phyloP scores from a whole-genome alignment of 2,113 vertebrate genomes.

The Tupaia chinensis region DNA sequence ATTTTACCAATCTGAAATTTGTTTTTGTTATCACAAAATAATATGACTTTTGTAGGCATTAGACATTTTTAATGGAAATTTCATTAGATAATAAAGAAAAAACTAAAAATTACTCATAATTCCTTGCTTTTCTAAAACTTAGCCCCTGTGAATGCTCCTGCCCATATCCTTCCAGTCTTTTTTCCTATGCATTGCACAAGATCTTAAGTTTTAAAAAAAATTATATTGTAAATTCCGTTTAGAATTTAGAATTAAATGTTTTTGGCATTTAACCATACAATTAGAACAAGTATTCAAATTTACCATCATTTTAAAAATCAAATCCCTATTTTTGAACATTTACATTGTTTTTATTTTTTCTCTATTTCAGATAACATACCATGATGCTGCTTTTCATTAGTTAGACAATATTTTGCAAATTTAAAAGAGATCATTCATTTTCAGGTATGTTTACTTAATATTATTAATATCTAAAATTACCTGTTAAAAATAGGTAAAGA shows the following conservation, averaged over 20 bases:
- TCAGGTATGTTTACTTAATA: background rate
- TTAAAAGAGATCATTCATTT: conserved; percentile 2
- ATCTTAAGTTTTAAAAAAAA: background rate
- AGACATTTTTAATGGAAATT: background rate
- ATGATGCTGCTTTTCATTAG: background rate
- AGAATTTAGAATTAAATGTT: background rate
- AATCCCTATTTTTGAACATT: background rate
- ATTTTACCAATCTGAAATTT: background rate
- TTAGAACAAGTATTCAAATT: conserved; percentile 12
- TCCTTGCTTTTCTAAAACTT: background rate
- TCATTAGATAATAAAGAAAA: background rate
- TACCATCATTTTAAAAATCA: background rate
- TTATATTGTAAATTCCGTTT: background rate
- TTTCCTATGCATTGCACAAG: background rate
- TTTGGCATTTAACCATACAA: conserved; percentile 10
- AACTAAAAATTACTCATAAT: background rate
- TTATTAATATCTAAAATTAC: background rate
- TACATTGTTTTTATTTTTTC: background rate
- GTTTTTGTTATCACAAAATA: conserved; percentile 6
- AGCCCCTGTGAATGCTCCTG: background rate
- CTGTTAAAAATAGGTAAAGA: conserved; percentile 20
- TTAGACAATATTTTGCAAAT: background rate
- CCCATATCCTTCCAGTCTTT: background rate
- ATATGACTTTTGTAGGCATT: background rate
- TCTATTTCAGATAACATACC: background rate